phyloP scores from a whole-genome alignment of 2,113 vertebrate species.

The Hemiscyllium ocellatum region DNA sequence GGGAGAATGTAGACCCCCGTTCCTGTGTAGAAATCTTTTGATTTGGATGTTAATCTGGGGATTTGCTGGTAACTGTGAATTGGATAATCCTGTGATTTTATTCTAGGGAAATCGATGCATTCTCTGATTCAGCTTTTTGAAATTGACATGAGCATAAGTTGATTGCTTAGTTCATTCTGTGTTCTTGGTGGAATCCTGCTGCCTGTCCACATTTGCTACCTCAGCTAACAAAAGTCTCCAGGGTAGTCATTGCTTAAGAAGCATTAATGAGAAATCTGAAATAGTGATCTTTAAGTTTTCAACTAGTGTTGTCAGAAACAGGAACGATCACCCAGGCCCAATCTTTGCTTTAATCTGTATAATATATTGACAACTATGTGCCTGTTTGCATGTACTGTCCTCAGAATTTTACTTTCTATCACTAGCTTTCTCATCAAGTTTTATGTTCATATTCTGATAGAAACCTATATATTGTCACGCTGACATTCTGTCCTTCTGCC shows the following conservation, averaged over 20 bases:
- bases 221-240: not conserved
- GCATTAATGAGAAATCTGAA: not conserved
- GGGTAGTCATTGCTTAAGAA: not conserved
- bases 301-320: not conserved
- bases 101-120: not conserved
- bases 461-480: not conserved
- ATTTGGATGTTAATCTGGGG: not conserved
- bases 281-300: not conserved
- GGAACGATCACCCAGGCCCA: not conserved
- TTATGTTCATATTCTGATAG: not conserved
- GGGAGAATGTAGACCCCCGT: not conserved
- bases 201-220: not conserved
- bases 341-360: not conserved
- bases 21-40: not conserved
- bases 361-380: not conserved
- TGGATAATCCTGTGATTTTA: not conserved
- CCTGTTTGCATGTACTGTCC: not conserved
- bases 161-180: not conserved
- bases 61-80: not conserved
- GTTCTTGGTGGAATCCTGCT: not conserved
- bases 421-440: not conserved
- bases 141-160: not conserved
- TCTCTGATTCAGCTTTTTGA: not conserved
- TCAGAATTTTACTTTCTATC: not conserved
- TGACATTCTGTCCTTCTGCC: not conserved